Percentiles rank a stretch among this genome's conserved stretches.
These are phyloP conservation scores for Babylonia areolata DNA, from an alignment of 1,140 invertebrate genomes.

Conservation along the genomic window DNA sequence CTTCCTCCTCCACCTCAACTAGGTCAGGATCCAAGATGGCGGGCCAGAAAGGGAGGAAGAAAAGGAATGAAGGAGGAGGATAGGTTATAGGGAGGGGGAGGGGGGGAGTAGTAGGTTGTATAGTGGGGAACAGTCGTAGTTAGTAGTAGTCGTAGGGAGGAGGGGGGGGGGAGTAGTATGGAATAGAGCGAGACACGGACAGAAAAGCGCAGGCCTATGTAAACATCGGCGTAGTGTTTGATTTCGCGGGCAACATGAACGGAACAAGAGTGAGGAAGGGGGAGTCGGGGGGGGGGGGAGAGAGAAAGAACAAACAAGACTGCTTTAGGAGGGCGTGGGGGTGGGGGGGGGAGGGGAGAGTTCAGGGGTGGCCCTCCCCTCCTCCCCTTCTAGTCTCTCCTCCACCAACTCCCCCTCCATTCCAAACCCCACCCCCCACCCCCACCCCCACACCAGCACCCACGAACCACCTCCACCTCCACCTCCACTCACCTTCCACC, in stretches of 20 bases:
- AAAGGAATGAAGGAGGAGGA: too few species aligned
- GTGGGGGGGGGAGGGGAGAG: too few species aligned
- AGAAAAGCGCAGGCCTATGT: slow-evolving; percentile 11
- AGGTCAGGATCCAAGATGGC: slow-evolving; percentile 69
- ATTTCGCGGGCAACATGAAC: background rate
- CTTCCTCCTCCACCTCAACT: slow-evolving; percentile 45
- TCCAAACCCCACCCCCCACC: too few species aligned
- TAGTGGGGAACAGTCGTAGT: too few species aligned
- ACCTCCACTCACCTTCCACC: slow-evolving; percentile 88
- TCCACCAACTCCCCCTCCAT: too few species aligned
- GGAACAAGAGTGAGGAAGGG: too few species aligned
- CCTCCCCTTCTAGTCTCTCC: too few species aligned
- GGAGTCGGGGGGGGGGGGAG: background rate
- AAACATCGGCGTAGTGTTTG: background rate
- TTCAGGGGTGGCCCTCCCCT: too few species aligned
- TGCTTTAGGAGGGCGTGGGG: background rate
- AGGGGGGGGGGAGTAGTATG: background rate
- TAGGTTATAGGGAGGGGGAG: too few species aligned
- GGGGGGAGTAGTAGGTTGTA: too few species aligned
- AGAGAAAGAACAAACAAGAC: background rate
- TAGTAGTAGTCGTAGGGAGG: background rate
- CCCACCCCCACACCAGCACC: too few species aligned
- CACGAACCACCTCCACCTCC: background rate
- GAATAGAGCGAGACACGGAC: background rate
- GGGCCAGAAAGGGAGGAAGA: too few species aligned